Conservation (phyloP, 2,888 invertebrate genomes). For the Melinaea menophilus region DNA sequence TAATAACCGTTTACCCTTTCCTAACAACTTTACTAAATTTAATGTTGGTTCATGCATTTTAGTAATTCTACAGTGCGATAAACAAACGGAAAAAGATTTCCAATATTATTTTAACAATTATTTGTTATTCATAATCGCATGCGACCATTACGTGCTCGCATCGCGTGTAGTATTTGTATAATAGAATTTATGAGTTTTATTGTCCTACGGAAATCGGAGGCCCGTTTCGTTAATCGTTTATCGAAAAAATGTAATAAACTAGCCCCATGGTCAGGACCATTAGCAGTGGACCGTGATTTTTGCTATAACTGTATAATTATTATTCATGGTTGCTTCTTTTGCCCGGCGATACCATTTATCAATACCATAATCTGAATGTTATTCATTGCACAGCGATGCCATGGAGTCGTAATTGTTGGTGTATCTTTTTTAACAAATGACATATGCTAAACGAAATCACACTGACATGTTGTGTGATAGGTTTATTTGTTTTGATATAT, state of each 20-base stretch:
- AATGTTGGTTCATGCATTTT: too few species aligned
- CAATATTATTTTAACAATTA: too few species aligned
- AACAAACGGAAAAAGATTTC: too few species aligned
- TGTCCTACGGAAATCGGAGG: constrained; percentile 71
- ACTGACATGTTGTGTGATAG: constrained; percentile 29
- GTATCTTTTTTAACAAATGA: constrained; percentile 26
- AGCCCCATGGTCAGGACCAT: constrained; percentile 58
- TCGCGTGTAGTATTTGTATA: constrained; percentile 58
- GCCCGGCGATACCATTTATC: constrained; percentile 66
- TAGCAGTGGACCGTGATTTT: constrained; percentile 63
- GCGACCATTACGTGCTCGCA: background rate
- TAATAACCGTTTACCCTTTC: too few species aligned
- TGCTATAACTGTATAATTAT: constrained; percentile 59
- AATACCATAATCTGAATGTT: constrained; percentile 71
- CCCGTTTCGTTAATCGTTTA: constrained; percentile 66
- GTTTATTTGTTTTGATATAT: constrained; percentile 34
- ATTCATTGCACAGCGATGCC: constrained; percentile 51
- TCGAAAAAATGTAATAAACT: constrained; percentile 64
- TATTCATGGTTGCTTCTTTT: constrained; percentile 66
- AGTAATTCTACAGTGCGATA: too few species aligned
- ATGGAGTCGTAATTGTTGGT: constrained; percentile 43
- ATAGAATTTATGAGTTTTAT: constrained; percentile 68
- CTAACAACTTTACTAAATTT: too few species aligned
- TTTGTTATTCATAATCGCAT: background rate
- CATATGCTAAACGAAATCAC: constrained; percentile 34